Base-by-base conservation (phyloP, 1,140 invertebrate species). In the Eriocheir sinensis region DNA sequence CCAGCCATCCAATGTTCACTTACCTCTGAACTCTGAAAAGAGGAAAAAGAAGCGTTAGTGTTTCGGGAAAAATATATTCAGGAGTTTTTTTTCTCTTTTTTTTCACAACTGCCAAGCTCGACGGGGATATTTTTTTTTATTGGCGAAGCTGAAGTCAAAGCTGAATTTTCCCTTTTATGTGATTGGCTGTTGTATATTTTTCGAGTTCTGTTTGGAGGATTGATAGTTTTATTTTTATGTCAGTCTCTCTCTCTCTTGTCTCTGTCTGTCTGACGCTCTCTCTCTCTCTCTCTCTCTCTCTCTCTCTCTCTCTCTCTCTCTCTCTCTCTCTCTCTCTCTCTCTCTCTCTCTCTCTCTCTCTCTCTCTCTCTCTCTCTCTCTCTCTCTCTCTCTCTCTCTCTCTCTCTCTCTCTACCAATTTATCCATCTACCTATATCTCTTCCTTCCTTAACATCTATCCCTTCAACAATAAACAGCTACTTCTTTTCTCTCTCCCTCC, bases 401-500 rank as follows among this genome's bases (percentile, higher is more conserved):
- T 83, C 80, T 83, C 80, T 83, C 80, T 83, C 80, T 83, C 80
- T 83, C 80, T 83, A 4, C 34, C 80, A 8, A 4, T 83, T 27
- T 27, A 30, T 83, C 80, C 34, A 8, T 9, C 81, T 38, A 3
- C 32, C 6, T 32, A 4, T 36, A 6, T 38, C 81, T 85, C 9
- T 40, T 34, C 4, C 40, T 86, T 72, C 15, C 83, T 17, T 81
- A 2, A 17, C 60, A 3, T 81, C 32, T 79, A 4, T 6, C 53
- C 8, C n/a, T 34, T 21, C 32, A 86, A 86, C 83, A 8, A 86
- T 27, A 72, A 40, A 0, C 2, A n/a, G 2, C 27, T 92, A 4
- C 21, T 38, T 0, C n/a, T 34, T 21, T 21, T n/a, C 72, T 53
- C 93, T 92, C 80, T 83, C 80, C 32, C 34, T 32, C n/a, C 97